Base-by-base conservation (phyloP, 92 coral and sea anemone genomes). In the Desmophyllum pertusum region DNA sequence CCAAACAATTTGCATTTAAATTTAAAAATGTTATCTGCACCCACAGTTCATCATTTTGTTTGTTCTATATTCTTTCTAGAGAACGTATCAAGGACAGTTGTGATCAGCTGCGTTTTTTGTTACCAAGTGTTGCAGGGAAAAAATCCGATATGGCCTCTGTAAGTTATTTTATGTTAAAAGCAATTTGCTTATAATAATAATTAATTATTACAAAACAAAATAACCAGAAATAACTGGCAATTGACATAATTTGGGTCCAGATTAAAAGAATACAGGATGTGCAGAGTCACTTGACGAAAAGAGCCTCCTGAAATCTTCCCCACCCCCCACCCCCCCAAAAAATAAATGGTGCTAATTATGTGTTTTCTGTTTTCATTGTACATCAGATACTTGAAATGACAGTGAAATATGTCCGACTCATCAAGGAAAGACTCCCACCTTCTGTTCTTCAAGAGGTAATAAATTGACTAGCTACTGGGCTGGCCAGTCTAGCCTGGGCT, bases 141-240 rank as follows among this genome's bases (percentile, higher is more conserved):
- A 94, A 92, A 70, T 92, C 93, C 4, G 98, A 94, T 73, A 94
- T 94, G 98, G 98, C 98, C 11, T 94, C 98, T 15, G 97, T 93
- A 87, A 52, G 97, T 74, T 13, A 64, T 23, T 1, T 5, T 4
- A 64, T 40, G n/a, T n/a, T n/a, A n/a, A n/a, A n/a, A n/a, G n/a
- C n/a, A n/a, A n/a, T n/a, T n/a, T n/a, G n/a, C n/a, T n/a, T n/a
- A n/a, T n/a, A n/a, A n/a, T n/a, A n/a, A n/a, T n/a, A n/a, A n/a
- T n/a, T n/a, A n/a, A n/a, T n/a, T n/a, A n/a, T n/a, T n/a, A n/a
- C n/a, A n/a, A n/a, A n/a, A n/a, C n/a, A n/a, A n/a, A n/a, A n/a
- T n/a, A n/a, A n/a, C n/a, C n/a, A n/a, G n/a, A n/a, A n/a, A n/a
- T n/a, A n/a, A n/a, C n/a, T n/a, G n/a, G n/a, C n/a, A n/a, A n/a